These are phyloP conservation scores for Campoplex nolae DNA, from an alignment of 2,888 invertebrate species.

Conservation along the genomic window DNA sequence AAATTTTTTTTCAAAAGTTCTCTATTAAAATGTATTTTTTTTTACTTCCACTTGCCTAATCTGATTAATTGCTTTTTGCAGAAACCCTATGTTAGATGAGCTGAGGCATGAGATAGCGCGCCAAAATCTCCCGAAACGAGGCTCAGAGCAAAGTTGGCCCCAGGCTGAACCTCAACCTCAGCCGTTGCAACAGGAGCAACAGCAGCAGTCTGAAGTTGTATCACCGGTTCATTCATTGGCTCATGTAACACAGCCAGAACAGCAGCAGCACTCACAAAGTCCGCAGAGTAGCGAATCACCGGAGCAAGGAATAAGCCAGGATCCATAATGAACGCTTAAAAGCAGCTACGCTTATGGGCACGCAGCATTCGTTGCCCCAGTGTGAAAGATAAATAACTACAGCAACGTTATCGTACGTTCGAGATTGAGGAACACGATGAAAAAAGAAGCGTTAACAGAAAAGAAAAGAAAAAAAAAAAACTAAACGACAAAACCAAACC, in stretches of 20 bases:
- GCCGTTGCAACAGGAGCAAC: slow-evolving; percentile 68
- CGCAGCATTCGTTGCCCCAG: slow-evolving; percentile 75
- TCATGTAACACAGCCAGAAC: slow-evolving; percentile 67
- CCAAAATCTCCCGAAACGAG: slow-evolving; percentile 63
- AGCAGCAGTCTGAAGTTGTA: slow-evolving; percentile 66
- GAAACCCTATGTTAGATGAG: slow-evolving; percentile 66
- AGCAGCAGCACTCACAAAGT: slow-evolving; percentile 72
- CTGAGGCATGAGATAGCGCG: slow-evolving; percentile 69
- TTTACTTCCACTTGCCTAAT: background rate
- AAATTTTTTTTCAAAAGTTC: background rate
- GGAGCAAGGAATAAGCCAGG: slow-evolving; percentile 81
- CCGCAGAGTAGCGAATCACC: slow-evolving; percentile 79
- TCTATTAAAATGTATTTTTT: background rate
- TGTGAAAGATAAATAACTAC: slow-evolving; percentile 68
- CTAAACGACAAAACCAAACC: slow-evolving; percentile 15
- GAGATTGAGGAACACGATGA: slow-evolving; percentile 67
- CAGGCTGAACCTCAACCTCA: slow-evolving; percentile 59
- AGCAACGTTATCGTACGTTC: slow-evolving; percentile 75
- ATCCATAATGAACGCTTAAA: slow-evolving; percentile 82
- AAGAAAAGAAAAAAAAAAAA: background rate
- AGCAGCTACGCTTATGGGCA: slow-evolving; percentile 52
- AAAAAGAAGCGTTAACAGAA: background rate
- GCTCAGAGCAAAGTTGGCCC: slow-evolving; percentile 51
- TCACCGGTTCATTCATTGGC: slow-evolving; percentile 67
- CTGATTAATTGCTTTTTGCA: slow-evolving; percentile 27